A percentile compares a stretch with the other conserved stretches of the same genome.
These are phyloP conservation scores for Neodon shergylaensis DNA, from an alignment of 2,113 vertebrate species.

Conservation along the genomic window DNA sequence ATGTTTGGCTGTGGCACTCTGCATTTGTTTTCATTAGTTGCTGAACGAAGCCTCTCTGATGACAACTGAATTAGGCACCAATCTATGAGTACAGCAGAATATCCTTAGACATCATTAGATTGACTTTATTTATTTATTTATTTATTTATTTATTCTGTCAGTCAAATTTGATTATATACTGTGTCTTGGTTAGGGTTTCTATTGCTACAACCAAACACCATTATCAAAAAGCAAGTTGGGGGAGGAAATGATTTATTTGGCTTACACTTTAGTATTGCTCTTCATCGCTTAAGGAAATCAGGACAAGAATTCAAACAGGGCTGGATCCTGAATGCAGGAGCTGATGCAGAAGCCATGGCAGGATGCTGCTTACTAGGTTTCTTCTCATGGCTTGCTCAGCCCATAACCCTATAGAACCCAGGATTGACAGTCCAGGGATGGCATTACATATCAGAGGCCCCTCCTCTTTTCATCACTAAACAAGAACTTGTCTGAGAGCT, in stretches of 20 bases:
- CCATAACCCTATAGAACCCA: background rate
- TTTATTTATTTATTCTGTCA: background rate
- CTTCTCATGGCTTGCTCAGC: background rate
- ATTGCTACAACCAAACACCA: background rate
- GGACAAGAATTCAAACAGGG: background rate
- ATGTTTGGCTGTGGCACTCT: background rate
- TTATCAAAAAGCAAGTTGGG: background rate
- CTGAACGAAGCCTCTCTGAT: background rate
- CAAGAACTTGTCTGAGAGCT: background rate
- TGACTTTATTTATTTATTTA: background rate
- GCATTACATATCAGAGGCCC: background rate
- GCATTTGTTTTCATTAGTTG: background rate
- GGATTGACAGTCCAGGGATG: background rate
- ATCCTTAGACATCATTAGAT: background rate
- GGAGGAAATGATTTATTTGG: background rate
- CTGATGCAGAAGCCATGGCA: background rate
- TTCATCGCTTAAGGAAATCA: background rate
- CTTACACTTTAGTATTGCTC: background rate
- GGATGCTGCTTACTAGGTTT: background rate
- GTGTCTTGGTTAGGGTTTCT: background rate
- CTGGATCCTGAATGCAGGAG: background rate
- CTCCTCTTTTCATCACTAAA: background rate
- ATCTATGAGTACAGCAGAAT: background rate
- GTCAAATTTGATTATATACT: background rate
- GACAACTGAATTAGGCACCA: background rate